A percentile compares a stretch with the other conserved stretches of the same genome.
Conservation (phyloP, 2,888 invertebrate species). For the Nysson spinosus region DNA sequence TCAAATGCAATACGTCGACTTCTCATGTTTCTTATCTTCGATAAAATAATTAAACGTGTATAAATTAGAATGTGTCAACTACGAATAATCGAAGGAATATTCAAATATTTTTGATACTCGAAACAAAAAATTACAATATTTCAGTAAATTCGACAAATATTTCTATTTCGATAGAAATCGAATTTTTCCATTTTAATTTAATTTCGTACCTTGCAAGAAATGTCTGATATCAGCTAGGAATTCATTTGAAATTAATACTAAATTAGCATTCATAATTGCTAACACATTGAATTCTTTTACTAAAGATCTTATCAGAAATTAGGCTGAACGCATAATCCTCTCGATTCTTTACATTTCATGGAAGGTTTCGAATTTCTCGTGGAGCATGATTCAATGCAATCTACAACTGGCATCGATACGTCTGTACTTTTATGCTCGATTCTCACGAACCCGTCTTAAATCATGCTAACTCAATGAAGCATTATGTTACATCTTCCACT, state of each 20-base stretch:
- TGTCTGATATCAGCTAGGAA: background rate
- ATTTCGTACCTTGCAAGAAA: background rate
- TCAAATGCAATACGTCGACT: no score
- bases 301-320: background rate
- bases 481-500: no score
- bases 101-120: no score
- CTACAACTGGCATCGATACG: constrained; percentile 37
- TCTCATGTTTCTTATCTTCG: no score
- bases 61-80: no score
- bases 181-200: background rate
- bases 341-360: constrained; percentile 31
- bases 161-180: no score
- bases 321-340: background rate
- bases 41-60: no score
- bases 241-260: background rate
- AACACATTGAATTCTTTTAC: background rate
- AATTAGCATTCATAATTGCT: background rate
- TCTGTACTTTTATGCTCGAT: background rate
- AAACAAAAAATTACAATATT: no score
- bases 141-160: no score
- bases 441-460: background rate
- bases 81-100: no score
- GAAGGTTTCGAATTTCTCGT: constrained; percentile 36
- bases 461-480: no score
- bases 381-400: constrained; percentile 33